A percentile compares a stretch with the other conserved stretches of the same genome.
Conservation (phyloP, 2,888 invertebrate species). For the Erebia epiphron region DNA sequence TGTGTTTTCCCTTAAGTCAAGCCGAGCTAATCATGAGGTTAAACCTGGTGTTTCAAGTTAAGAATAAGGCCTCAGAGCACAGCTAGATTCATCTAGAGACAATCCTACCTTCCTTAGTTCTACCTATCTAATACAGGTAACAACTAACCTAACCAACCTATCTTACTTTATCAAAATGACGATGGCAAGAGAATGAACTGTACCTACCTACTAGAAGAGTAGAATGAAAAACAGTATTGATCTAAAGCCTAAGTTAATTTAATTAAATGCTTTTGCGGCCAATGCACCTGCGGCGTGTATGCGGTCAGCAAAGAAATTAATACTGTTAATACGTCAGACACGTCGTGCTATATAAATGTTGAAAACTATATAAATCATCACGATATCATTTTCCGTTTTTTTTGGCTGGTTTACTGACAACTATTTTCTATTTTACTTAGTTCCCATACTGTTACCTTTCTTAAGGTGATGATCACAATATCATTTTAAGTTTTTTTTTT, state of each 20-base stretch:
- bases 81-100: too few relatives aligned
- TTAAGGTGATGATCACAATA: too few relatives aligned
- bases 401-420: not conserved
- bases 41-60: too few relatives aligned
- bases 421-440: not conserved
- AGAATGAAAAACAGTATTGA: conserved; percentile 14
- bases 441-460: not conserved
- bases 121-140: too few relatives aligned
- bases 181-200: not conserved
- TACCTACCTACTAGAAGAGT: not conserved
- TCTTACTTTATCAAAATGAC: not conserved
- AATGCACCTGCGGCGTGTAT: conserved; percentile 8
- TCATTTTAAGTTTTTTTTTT: too few relatives aligned
- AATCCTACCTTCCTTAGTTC: not conserved
- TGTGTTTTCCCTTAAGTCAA: too few relatives aligned
- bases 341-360: not conserved
- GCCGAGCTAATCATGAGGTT: too few relatives aligned
- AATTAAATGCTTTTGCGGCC: conserved; percentile 21
- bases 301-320: not conserved
- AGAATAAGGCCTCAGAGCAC: too few relatives aligned
- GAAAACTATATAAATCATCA: not conserved
- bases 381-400: too few relatives aligned
- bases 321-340: not conserved
- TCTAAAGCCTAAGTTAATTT: conserved; percentile 16
- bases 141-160: too few relatives aligned